Base-by-base conservation (phyloP, 2,888 invertebrate genomes). In the Netelia virgata region DNA sequence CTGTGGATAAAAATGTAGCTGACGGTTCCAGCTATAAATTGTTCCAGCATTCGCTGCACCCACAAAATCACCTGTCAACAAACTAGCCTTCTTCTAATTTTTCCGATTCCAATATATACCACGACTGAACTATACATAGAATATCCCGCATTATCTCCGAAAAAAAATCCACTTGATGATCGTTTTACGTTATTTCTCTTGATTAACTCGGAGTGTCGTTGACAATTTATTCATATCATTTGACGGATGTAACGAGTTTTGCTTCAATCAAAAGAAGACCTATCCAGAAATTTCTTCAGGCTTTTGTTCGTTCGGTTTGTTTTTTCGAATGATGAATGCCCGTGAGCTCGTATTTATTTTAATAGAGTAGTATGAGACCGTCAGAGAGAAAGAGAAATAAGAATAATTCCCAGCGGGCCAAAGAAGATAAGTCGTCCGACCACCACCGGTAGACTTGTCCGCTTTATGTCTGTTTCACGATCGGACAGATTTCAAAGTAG, bases 401-500 rank as follows among this genome's bases (percentile, higher is more conserved):
- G 18, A 77, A 78, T 70, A 53, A 69, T 63, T 59, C 68, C 78
- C 63, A 11, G 20, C 53, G 53, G 59, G 16, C 18, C 53, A 70
- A 53, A 50, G 53, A 63, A 41, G 36, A n/a, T 61, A 69, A 36
- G 50, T 36, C 36, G 36, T 36, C 36, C 36, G 8, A 36, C 36
- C 36, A 36, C 36, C 20, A 53, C 16, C 43, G 57, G 43, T n/a
- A 53, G 14, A 53, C 70, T 63, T 55, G 70, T 59, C 70, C n/a
- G 16, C 23, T 66, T 11, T 59, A 57, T 64, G 64, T 36, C 23
- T 23, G 23, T 43, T 80, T 66, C 66, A 59, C 66, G 66, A 68
- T 80, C 59, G 66, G 69, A 53, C 74, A 61, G 68, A 75, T 81
- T 69, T 81, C 75, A 69, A 69, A 75, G 50, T 61, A 81, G 61